Conservation (phyloP, 1,140 invertebrate genomes). For the Kradibia gibbosae region DNA sequence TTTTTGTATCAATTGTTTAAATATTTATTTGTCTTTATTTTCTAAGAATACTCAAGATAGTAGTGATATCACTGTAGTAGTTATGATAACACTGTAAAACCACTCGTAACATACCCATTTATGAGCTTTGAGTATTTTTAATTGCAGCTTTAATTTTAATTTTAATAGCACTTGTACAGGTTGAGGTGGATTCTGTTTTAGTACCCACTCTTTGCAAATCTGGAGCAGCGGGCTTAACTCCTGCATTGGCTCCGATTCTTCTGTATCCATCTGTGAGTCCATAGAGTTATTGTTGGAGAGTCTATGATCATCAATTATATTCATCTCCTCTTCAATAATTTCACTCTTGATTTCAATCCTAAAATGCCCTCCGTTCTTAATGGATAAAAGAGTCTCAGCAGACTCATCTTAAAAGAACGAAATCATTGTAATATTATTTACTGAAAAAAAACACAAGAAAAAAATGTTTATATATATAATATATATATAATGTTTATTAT, state of each 20-base stretch:
- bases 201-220: conserved; percentile 86
- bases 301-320: conserved; percentile 72
- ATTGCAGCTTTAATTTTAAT: conserved; percentile 69
- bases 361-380: conserved; percentile 74
- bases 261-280: conserved; percentile 72
- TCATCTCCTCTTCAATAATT: conserved; percentile 76
- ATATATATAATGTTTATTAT: too few species aligned
- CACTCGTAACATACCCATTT: conserved; percentile 99
- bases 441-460: too few species aligned
- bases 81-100: conserved; percentile 98
- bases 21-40: too few species aligned
- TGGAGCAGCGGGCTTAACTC: conserved; percentile 83
- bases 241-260: conserved; percentile 77
- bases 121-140: conserved; percentile 98
- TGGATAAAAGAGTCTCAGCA: conserved; percentile 72
- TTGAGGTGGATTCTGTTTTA: conserved; percentile 78
- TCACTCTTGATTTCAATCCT: conserved; percentile 68
- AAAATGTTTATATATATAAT: too few species aligned
- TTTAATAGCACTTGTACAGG: conserved; percentile 80
- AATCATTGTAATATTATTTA: too few species aligned
- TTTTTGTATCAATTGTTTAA: too few species aligned
- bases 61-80: conserved; percentile 77
- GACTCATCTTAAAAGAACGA: conserved; percentile 74
- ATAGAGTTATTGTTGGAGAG: conserved; percentile 67
- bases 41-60: too few species aligned